Base-by-base conservation (phyloP, 2,797 vertebrate genomes). In the Okamejei kenojei region DNA sequence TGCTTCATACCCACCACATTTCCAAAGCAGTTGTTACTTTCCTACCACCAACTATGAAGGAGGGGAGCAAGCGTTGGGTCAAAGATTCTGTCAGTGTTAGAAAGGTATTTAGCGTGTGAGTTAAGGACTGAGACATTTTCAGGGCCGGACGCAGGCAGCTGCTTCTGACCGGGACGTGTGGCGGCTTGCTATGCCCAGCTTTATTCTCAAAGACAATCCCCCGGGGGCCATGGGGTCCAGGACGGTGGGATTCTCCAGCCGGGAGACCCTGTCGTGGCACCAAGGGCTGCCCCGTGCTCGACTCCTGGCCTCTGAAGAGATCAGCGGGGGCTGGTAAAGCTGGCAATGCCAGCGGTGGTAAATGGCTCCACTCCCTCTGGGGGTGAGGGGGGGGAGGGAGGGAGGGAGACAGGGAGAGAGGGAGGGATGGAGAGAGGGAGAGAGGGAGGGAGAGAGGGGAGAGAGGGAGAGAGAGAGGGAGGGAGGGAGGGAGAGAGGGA, bases 101-200 rank as follows among this genome's bases (percentile, higher is more conserved):
- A 95, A 96, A 95, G 94, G 95, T 94, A 95, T 96, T 96, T 96
- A 54, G 17, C 95, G 94, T 96, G 94, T 94, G 95, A 96, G 96
- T 94, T 94, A 93, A 94, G 95, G 96, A 95, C 95, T 96, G 95
- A 95, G 95, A 94, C 95, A 96, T 95, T 95, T 95, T 95, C 96
- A 95, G 95, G 94, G 95, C 82, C 94, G 95, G 94, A 96, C 93
- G 94, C 96, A 96, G 96, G 95, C 96, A 96, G 96, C 96, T 96
- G 96, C 95, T 93, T 38, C 63, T 11, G 19, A 73, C 65, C 45
- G 2, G 21, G 65, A 11, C 68, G 0, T 35, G 86, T 35, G 38
- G 65, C n/a, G 38, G 61, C 63, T 90, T 71, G 63, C 6, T 65
- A 63, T 0, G 5, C 45, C 6, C 10, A 3, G 11, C 1, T 0